A percentile compares a stretch with the other conserved stretches of the same genome.
phyloP scores from a whole-genome alignment of 2,888 invertebrate species.

The Apamea monoglypha region DNA sequence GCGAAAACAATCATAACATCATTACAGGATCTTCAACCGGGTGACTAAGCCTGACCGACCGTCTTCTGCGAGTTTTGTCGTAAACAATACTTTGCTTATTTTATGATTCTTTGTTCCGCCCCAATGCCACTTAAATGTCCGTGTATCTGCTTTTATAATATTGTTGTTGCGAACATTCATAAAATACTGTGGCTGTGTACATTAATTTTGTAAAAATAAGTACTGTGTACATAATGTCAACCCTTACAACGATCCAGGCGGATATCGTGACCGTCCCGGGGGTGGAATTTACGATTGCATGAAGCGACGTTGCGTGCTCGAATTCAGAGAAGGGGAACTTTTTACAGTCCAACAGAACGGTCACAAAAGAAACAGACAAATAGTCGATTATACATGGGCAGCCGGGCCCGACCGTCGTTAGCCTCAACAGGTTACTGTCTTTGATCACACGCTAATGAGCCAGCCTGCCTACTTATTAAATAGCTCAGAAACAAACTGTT shows the following conservation, averaged over 20 bases:
- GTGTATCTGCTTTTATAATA: conserved; percentile 37
- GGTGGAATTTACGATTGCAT: conserved; percentile 73
- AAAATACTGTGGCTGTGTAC: conserved; percentile 27
- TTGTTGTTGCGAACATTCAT: conserved; percentile 7
- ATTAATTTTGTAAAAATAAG: conserved; percentile 55
- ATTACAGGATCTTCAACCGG: conserved; percentile 51
- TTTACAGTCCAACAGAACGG: conserved; percentile 43
- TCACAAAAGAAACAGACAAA: conserved; percentile 62
- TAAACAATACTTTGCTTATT: conserved; percentile 40
- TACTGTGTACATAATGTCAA: conserved; percentile 60
- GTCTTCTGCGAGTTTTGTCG: conserved; percentile 39
- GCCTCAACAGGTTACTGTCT: conserved; percentile 74
- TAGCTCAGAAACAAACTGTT: conserved; percentile 68
- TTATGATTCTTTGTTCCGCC: conserved; percentile 50
- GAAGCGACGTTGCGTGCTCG: conserved; percentile 68
- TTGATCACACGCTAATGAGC: conserved; percentile 65
- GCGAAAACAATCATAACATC: conserved; percentile 63
- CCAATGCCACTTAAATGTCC: conserved; percentile 24
- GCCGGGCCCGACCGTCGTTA: conserved; percentile 34
- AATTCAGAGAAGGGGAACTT: conserved; percentile 55
- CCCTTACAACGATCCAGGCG: conserved; percentile 64
- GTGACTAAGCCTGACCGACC: conserved; percentile 57
- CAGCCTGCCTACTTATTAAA: conserved; percentile 53
- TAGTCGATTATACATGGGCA: conserved; percentile 60
- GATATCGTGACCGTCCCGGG: conserved; percentile 67